Percentiles rank a stretch among this genome's conserved stretches.
Conservation (phyloP, 2,113 vertebrate species). For the Oenanthe oenanthe region DNA sequence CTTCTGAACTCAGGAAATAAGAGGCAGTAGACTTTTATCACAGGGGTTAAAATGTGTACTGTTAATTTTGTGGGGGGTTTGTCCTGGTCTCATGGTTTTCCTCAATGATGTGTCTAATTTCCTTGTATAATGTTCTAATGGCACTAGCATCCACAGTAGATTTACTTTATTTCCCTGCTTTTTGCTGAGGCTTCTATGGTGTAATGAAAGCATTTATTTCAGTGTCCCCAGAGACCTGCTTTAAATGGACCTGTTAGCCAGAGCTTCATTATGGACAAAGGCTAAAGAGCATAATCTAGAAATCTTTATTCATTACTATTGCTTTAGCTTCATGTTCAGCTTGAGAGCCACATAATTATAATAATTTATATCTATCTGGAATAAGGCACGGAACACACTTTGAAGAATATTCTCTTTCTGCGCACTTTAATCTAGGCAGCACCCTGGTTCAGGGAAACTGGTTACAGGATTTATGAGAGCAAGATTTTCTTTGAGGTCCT, state of each 20-base stretch:
- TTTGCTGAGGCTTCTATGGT: not conserved
- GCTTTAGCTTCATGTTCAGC: not conserved
- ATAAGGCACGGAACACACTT: not conserved
- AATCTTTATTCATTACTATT: conserved; percentile 29
- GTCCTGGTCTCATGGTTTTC: not conserved
- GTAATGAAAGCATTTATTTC: conserved; percentile 40
- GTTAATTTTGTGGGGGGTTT: conserved; percentile 20
- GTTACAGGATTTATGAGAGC: not conserved
- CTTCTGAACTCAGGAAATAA: conserved; percentile 35
- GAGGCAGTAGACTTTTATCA: not conserved
- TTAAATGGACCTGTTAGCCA: conserved; percentile 16
- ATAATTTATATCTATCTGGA: not conserved
- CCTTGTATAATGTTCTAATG: conserved; percentile 19
- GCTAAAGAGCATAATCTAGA: conserved; percentile 26
- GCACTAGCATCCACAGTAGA: not conserved
- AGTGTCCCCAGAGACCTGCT: conserved; percentile 1
- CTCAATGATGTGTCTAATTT: conserved; percentile 25
- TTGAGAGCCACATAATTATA: conserved; percentile 2
- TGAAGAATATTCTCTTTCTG: conserved; percentile 22
- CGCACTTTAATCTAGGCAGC: not conserved
- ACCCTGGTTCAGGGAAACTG: not conserved
- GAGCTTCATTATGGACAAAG: conserved; percentile 45
- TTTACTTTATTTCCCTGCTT: conserved; percentile 41
- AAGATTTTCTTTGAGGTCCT: not conserved
- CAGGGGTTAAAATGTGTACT: not conserved